Conservation (phyloP, 2,888 invertebrate species). For the Hydrotaea cyrtoneurina region DNA sequence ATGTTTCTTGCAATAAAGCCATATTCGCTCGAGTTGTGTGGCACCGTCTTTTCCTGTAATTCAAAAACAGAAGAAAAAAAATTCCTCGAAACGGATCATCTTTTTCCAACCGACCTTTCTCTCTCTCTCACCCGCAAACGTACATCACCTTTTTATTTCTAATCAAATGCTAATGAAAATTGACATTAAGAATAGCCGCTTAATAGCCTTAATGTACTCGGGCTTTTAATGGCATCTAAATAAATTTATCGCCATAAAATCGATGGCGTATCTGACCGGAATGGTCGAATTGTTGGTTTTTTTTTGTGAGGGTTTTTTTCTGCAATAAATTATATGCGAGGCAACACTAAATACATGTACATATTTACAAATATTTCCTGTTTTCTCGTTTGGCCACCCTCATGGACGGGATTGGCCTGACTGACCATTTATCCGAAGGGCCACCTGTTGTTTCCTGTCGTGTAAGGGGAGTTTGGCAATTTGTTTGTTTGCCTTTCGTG, state of each 20-base stretch:
- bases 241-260: conserved; percentile 27
- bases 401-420: conserved; percentile 3
- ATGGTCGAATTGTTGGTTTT: background rate
- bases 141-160: background rate
- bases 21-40: no score
- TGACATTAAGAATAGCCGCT: conserved; percentile 17
- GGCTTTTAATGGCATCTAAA: conserved; percentile 27
- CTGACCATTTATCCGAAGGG: background rate
- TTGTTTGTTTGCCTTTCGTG: background rate
- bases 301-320: background rate
- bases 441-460: conserved; percentile 12
- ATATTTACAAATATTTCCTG: no score
- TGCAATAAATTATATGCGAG: background rate
- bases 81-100: no score
- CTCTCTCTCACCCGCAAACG: background rate
- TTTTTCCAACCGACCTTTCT: background rate
- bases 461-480: background rate
- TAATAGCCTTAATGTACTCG: conserved; percentile 18
- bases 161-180: conserved; percentile 33
- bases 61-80: no score
- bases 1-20: no score
- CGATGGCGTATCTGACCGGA: conserved; percentile 2
- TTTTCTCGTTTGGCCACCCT: background rate
- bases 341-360: background rate
- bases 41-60: no score